A percentile compares a stretch with the other conserved stretches of the same genome.
Conservation (phyloP, 1,140 invertebrate genomes). For the Amphibalanus amphitrite region DNA sequence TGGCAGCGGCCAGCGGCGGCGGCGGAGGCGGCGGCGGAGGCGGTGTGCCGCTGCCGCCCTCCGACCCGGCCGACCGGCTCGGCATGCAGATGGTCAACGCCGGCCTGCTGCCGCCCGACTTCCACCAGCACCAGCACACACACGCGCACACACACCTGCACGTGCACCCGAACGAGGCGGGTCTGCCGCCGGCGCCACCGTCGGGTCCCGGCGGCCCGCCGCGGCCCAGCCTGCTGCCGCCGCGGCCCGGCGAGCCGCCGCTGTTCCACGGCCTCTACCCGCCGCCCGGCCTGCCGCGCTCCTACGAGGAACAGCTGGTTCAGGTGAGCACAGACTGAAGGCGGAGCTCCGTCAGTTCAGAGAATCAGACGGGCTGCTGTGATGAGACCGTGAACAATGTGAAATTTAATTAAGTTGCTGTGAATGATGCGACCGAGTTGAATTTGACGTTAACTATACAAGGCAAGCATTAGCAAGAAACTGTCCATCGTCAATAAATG, state of each 20-base stretch:
- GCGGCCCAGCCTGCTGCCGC: neutral
- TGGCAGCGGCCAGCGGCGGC: neutral
- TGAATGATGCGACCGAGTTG: too few species aligned
- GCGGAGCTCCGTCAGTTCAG: too few species aligned
- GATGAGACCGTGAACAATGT: too few species aligned
- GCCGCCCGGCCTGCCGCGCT: neutral
- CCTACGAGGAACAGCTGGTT: neutral
- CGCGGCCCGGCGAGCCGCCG: neutral
- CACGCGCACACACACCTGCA: neutral
- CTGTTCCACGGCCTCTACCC: neutral
- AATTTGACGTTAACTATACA: too few species aligned
- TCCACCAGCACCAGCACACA: neutral
- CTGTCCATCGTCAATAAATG: too few species aligned
- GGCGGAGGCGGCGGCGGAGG: too few species aligned
- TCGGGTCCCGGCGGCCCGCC: too few species aligned
- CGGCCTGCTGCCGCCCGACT: conserved; percentile 2
- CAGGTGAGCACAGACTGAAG: neutral
- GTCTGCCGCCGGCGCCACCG: neutral
- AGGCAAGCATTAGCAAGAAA: too few species aligned
- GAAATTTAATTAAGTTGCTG: too few species aligned
- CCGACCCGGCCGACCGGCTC: neutral
- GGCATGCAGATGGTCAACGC: conserved; percentile 9
- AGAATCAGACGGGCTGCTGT: too few species aligned
- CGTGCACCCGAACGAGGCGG: conserved; percentile 2
- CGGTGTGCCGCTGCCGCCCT: conserved; percentile 4